These are phyloP conservation scores for Drosophila pachea DNA, from an alignment of 1,140 invertebrate species.

Conservation along the genomic window DNA sequence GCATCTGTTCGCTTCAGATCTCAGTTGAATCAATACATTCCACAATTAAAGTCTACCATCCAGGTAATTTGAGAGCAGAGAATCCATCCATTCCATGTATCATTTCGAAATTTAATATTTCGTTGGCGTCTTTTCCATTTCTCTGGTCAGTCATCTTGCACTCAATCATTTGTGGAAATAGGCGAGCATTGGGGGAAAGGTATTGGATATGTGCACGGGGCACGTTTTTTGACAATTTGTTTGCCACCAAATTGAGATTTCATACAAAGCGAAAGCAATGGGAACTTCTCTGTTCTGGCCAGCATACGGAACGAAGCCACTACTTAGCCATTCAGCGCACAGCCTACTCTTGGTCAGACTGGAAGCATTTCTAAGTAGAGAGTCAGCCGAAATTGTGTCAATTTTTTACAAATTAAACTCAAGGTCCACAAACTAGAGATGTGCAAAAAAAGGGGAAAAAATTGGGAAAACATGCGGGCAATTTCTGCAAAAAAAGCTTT, in stretches of 20 bases:
- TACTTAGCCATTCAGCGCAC: slow-evolving; percentile 48
- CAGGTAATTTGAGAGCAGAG: no score
- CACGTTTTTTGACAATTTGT: slow-evolving; percentile 45
- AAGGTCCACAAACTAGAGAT: slow-evolving; percentile 6
- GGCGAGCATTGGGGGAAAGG: neutral
- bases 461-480: neutral
- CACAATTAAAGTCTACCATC: no score
- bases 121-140: slow-evolving; percentile 15
- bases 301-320: slow-evolving; percentile 1
- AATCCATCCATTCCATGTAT: slow-evolving; percentile 1
- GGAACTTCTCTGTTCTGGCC: slow-evolving; percentile 7
- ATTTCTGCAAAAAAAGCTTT: no score
- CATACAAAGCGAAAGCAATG: slow-evolving; percentile 3
- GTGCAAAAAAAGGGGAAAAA: neutral
- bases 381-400: slow-evolving; percentile 45
- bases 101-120: slow-evolving; percentile 30
- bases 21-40: no score
- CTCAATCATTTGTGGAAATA: slow-evolving; percentile 46
- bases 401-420: neutral
- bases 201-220: neutral
- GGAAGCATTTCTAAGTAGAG: slow-evolving; percentile 45
- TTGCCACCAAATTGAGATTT: slow-evolving; percentile 36
- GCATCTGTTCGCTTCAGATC: no score
- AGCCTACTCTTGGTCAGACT: slow-evolving; percentile 30
- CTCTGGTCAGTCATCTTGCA: slow-evolving; percentile 41